Evolutionary conservation across 1,140 invertebrate species (phyloP).

Genomic region (Drosophila teissieri): DNA sequence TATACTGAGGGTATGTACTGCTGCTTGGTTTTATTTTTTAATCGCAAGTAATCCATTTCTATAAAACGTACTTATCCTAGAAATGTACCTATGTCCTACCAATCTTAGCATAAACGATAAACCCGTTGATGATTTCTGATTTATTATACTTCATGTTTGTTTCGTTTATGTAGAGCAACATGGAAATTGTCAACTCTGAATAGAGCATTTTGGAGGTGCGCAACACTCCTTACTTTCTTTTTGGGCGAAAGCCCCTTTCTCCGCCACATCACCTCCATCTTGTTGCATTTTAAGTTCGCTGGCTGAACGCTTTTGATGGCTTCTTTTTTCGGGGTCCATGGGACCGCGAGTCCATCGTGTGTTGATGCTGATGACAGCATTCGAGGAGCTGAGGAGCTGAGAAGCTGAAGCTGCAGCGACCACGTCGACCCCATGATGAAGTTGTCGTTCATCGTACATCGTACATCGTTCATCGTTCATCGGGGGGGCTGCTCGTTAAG

Average conservation of each 20-base stretch:
- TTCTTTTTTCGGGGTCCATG: constrained; percentile 55
- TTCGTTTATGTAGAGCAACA: too few relatives aligned
- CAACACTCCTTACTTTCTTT: background rate
- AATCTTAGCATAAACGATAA: too few relatives aligned
- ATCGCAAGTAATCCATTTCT: background rate
- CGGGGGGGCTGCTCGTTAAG: constrained; percentile 71
- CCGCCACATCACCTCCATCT: constrained; percentile 1
- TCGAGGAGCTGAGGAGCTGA: constrained; percentile 1
- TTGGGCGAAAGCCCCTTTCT: constrained; percentile 17
- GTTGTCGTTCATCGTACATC: constrained; percentile 57
- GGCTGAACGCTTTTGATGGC: constrained; percentile 68
- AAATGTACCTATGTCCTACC: too few relatives aligned
- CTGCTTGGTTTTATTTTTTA: background rate
- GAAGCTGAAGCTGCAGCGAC: constrained; percentile 15
- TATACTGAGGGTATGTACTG: background rate
- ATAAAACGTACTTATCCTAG: too few relatives aligned
- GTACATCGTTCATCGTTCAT: constrained; percentile 44
- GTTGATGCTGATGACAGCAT: constrained; percentile 69
- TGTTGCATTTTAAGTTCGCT: constrained; percentile 70
- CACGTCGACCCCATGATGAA: constrained; percentile 57
- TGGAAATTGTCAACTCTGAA: background rate
- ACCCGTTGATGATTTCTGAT: too few relatives aligned
- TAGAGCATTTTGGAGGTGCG: background rate
- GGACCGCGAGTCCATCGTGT: constrained; percentile 40
- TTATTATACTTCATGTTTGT: too few relatives aligned